Conservation (phyloP, 2,888 invertebrate genomes). For the Neoitamus cyanurus region DNA sequence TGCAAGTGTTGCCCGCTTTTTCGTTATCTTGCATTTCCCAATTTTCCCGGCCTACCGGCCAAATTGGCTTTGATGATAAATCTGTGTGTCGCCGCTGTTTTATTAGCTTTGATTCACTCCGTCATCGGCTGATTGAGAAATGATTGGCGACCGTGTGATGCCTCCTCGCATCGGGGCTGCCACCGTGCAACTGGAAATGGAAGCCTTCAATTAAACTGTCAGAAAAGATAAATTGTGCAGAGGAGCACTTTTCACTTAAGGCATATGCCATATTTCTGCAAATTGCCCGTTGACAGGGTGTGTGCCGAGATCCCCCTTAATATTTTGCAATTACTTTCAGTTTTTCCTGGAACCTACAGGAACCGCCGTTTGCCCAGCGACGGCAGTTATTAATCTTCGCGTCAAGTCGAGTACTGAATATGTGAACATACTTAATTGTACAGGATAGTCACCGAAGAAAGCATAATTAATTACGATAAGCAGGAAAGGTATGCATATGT, state of each 20-base stretch:
- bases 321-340: conserved; percentile 12
- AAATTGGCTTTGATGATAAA: conserved; percentile 1
- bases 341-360: not conserved
- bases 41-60: not conserved
- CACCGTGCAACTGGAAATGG: not conserved
- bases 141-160: conserved; percentile 15
- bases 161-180: not conserved
- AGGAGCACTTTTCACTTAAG: not conserved
- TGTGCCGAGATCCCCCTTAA: not conserved
- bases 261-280: conserved; percentile 8
- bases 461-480: not conserved
- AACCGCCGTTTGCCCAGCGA: not conserved
- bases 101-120: conserved; percentile 21
- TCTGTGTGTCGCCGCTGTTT: not conserved
- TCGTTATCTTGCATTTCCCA: not conserved
- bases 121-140: conserved; percentile 26
- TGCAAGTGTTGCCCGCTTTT: not conserved
- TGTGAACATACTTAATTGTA: not conserved
- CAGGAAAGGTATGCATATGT: not conserved
- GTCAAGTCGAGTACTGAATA: not conserved
- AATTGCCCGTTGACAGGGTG: not conserved
- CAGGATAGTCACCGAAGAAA: not conserved
- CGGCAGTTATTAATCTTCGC: not conserved
- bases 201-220: conserved; percentile 43
- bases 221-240: conserved; percentile 13